A percentile compares a stretch with the other conserved stretches of the same genome.
Conservation (phyloP, 2,113 vertebrate species). For the Strix aluco region DNA sequence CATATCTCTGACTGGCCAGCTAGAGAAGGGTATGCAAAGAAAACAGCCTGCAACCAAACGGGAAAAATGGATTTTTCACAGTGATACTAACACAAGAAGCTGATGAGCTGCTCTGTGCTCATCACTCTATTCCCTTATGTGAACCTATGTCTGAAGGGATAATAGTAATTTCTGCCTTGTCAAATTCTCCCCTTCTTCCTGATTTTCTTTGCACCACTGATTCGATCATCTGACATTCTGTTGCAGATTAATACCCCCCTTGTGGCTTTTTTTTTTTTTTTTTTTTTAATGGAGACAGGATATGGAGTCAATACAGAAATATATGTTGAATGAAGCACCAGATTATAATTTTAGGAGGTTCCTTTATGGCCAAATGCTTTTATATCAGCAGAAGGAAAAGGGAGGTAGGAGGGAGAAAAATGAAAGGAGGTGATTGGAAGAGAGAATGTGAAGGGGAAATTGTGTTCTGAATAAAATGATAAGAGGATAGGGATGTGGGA, state of each 20-base stretch:
- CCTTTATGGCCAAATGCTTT: neutral
- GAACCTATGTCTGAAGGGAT: neutral
- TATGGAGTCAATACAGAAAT: neutral
- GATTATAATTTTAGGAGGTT: neutral
- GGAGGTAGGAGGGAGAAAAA: neutral
- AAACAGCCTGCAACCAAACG: neutral
- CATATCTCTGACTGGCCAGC: neutral
- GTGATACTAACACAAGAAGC: neutral
- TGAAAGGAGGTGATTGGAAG: neutral
- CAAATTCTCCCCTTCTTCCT: slow-evolving; percentile 24
- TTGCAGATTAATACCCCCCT: slow-evolving; percentile 18
- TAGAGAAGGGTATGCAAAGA: neutral
- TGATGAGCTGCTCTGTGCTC: neutral
- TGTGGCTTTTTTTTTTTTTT: neutral
- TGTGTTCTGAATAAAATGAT: neutral
- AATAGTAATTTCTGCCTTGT: slow-evolving; percentile 48
- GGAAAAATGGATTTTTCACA: neutral
- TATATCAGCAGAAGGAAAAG: neutral
- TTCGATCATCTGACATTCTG: slow-evolving; percentile 31
- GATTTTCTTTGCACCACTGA: slow-evolving; percentile 29
- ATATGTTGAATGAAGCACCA: neutral
- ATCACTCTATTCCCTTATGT: slow-evolving; percentile 5
- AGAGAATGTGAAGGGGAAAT: neutral
- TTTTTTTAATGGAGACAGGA: neutral
- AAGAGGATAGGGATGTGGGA: neutral